Conservation (phyloP, 2,888 invertebrate genomes). For the Girardia tigrina region DNA sequence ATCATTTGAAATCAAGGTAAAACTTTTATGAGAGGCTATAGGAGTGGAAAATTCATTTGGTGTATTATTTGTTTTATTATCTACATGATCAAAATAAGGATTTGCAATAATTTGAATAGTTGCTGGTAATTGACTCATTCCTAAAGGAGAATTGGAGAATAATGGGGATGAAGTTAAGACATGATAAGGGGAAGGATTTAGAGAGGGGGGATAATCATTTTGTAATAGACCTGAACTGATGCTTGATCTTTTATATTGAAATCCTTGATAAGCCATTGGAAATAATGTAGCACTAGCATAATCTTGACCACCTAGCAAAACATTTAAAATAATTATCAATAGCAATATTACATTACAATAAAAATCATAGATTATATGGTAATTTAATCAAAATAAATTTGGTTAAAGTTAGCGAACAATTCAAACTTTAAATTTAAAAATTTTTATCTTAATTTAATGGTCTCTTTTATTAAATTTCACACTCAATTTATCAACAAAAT, state of each 20-base stretch:
- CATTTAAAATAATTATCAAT: too few species aligned
- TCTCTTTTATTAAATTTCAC: too few species aligned
- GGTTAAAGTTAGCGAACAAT: too few species aligned
- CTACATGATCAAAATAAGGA: slow-evolving; percentile 18
- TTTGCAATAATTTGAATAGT: background rate
- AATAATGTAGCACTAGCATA: background rate
- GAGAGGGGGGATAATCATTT: background rate
- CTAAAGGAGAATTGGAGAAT: background rate
- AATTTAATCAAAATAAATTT: too few species aligned
- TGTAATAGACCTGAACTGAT: background rate
- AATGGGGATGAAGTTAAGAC: background rate
- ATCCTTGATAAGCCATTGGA: background rate
- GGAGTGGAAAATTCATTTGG: background rate
- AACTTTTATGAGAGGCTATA: background rate
- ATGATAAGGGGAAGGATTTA: background rate
- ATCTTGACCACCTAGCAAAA: background rate
- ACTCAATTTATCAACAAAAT: too few species aligned
- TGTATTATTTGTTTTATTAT: background rate
- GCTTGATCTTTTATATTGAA: slow-evolving; percentile 10
- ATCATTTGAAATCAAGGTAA: background rate
- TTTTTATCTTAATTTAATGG: too few species aligned
- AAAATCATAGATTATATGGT: too few species aligned
- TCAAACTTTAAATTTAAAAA: too few species aligned
- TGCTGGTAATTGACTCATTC: slow-evolving; percentile 13
- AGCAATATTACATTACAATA: too few species aligned